Conservation (phyloP, 2,797 vertebrate species). For the Falco concolor region DNA sequence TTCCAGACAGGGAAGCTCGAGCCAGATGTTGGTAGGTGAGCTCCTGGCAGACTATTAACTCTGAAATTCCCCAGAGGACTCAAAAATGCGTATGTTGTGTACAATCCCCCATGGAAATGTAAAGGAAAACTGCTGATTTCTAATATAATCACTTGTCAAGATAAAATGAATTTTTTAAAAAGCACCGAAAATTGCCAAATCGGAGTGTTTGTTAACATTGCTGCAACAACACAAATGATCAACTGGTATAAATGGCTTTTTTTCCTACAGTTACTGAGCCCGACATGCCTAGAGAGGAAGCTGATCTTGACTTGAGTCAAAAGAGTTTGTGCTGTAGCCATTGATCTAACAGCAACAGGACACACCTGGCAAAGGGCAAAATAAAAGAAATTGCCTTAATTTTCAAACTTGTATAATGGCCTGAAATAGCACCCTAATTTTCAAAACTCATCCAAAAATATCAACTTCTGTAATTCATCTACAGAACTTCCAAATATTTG, state of each 20-base stretch:
- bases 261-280: background rate
- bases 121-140: background rate
- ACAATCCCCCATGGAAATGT: background rate
- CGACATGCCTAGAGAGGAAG: background rate
- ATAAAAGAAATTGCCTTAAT: background rate
- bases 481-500: background rate
- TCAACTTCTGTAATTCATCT: background rate
- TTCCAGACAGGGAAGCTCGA: background rate
- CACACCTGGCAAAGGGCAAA: background rate
- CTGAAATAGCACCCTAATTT: background rate
- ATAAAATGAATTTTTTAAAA: rapidly evolving
- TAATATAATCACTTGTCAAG: background rate
- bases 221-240: background rate
- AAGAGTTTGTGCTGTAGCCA: background rate
- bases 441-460: background rate
- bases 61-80: background rate
- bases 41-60: background rate
- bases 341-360: background rate
- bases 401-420: background rate
- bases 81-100: background rate
- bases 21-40: background rate
- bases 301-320: background rate
- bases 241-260: background rate
- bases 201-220: background rate
- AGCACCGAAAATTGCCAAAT: background rate